These are phyloP conservation scores for Promerops cafer DNA, from an alignment of 2,113 vertebrate genomes.

Conservation along the genomic window DNA sequence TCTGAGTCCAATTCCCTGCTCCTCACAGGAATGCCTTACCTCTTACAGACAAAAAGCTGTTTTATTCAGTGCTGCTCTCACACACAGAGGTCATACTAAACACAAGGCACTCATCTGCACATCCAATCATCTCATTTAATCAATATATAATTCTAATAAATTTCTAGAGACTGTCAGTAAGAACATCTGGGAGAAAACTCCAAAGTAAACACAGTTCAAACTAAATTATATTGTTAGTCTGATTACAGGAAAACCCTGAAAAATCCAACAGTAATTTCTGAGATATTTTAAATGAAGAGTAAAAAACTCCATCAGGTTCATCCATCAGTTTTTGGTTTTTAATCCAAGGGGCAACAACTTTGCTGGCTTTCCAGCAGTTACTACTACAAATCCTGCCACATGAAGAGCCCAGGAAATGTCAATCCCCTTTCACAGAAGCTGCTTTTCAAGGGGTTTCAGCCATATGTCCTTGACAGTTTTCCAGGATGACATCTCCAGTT, in stretches of 20 bases:
- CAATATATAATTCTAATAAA: background rate
- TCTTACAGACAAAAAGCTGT: background rate
- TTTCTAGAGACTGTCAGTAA: background rate
- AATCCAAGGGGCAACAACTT: background rate
- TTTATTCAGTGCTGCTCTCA: background rate
- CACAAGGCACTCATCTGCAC: background rate
- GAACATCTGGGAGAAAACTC: background rate
- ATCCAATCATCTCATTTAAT: background rate
- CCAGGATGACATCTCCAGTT: background rate
- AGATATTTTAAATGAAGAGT: background rate
- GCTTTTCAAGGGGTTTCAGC: background rate
- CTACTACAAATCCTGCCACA: background rate
- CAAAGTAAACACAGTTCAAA: background rate
- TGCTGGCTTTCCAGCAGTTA: background rate
- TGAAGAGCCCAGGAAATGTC: background rate
- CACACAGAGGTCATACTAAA: background rate
- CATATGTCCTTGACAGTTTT: background rate
- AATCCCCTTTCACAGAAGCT: background rate
- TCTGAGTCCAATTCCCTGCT: background rate
- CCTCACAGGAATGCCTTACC: background rate
- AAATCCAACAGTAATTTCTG: background rate
- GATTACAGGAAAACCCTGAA: background rate
- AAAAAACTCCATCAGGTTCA: background rate
- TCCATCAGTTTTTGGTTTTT: background rate
- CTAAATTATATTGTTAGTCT: background rate